Evolutionary conservation across 2,888 invertebrate species (phyloP).

Genomic region (Mellilla xanthometata): DNA sequence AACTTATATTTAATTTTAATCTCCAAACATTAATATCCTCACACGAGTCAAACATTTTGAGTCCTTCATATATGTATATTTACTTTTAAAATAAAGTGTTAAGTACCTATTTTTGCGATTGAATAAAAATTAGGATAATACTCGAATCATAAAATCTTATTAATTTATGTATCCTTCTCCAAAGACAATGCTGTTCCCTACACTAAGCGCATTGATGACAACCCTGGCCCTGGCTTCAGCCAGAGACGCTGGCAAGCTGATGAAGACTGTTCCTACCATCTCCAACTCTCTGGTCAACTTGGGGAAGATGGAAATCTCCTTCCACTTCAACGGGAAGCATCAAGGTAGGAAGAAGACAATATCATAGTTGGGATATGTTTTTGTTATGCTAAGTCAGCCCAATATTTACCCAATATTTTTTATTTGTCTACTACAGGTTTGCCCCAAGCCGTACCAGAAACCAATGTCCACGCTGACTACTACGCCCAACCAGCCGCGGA

Average conservation of each 20-base stretch:
- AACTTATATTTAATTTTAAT: no score
- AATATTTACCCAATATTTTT: not conserved
- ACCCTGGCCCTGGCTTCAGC: constrained; percentile 35
- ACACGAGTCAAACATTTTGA: no score
- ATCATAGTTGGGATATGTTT: no score
- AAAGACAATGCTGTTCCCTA: constrained; percentile 38
- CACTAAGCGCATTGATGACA: constrained; percentile 35
- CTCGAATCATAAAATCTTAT: not conserved
- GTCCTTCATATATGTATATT: no score
- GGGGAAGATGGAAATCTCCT: constrained; percentile 71
- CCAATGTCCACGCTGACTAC: not conserved
- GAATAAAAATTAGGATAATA: no score
- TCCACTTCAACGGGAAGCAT: constrained; percentile 58
- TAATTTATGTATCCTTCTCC: constrained; percentile 5
- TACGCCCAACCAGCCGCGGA: constrained; percentile 37
- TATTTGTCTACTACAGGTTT: not conserved
- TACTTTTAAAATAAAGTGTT: no score
- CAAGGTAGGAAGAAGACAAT: no score
- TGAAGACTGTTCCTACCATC: constrained; percentile 53
- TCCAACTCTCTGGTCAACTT: constrained; percentile 68
- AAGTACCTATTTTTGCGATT: no score
- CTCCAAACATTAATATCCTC: no score
- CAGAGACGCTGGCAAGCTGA: constrained; percentile 43
- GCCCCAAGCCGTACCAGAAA: constrained; percentile 9
- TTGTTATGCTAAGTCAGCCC: not conserved